Base-by-base conservation (phyloP, 2,797 vertebrate species). In the Brotula barbata region DNA sequence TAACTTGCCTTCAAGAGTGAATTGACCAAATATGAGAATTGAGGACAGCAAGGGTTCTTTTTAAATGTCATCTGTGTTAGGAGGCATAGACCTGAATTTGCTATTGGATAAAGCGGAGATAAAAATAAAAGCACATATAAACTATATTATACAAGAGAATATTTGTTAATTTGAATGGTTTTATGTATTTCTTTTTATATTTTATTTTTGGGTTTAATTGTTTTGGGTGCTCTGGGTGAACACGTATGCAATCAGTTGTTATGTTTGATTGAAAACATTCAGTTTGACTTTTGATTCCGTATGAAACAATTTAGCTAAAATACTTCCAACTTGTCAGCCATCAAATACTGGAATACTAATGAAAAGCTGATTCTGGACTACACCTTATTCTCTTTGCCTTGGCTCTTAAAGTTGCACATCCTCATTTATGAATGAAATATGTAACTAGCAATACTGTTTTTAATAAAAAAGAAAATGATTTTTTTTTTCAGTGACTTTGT, bases 391-490 rank as follows among this genome's bases (percentile, higher is more conserved):
- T 89, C 80, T 88, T 85, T 88, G 88, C 88, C 89, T 91, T 90
- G 82, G 87, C 88, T 90, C 87, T 89, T 89, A 85, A 88, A 87
- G 83, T 92, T 91, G 90, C 89, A 93, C 89, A 92, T 90, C 89
- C 78, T 88, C 87, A 89, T 89, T 91, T 85, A 88, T 89, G 86
- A 85, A 87, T 89, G 87, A 84, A 83, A 88, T 77, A 81, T 91
- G 90, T 91, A 92, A 91, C 87, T 90, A 90, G 90, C 89, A 92
- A 92, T 92, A 92, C 89, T 84, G 85, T 91, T 91, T 91, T 90
- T 87, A 91, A 92, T 91, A 91, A 90, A 87, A 87, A 88, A 77
- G 76, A 72, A 88, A 84, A 83, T 80, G 64, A 88, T 89, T 89
- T 87, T 68, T 68, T 89, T 89, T 87, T 68, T 68, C 67, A 65